Evolutionary conservation across 2,113 vertebrate genomes (phyloP).

Genomic region (Tyrannus savana): DNA sequence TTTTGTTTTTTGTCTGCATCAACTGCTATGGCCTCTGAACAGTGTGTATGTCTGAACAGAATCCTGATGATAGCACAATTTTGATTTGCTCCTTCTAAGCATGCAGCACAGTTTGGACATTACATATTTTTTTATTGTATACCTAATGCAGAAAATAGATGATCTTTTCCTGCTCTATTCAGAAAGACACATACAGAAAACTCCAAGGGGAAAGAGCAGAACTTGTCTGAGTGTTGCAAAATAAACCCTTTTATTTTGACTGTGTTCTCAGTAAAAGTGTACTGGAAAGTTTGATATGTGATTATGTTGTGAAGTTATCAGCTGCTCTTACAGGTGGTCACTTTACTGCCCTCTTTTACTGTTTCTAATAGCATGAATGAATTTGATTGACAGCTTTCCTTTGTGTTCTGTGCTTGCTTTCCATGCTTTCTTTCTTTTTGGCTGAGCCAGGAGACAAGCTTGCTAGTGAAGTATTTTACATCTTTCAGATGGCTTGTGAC

Average conservation of each 20-base stretch:
- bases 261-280: neutral
- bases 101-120: neutral
- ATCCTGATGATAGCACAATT: neutral
- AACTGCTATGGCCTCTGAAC: neutral
- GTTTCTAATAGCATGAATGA: constrained; percentile 53
- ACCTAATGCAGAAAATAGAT: neutral
- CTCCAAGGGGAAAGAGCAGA: neutral
- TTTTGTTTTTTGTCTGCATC: neutral
- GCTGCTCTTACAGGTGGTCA: neutral
- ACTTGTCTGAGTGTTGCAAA: neutral
- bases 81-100: neutral
- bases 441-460: constrained; percentile 91
- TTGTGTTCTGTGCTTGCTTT: constrained; percentile 79
- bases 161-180: neutral
- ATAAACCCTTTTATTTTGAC: neutral
- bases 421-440: constrained; percentile 83
- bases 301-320: neutral
- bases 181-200: neutral
- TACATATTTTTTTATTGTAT: neutral
- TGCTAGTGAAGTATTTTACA: constrained; percentile 96
- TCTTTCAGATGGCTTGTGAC: constrained; percentile 99
- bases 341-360: constrained; percentile 38
- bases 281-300: neutral
- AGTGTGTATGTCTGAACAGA: neutral
- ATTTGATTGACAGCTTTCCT: constrained; percentile 72